A percentile compares a stretch with the other conserved stretches of the same genome.
phyloP scores from a whole-genome alignment of 2,797 vertebrate species.

The Geotrypetes seraphini region DNA sequence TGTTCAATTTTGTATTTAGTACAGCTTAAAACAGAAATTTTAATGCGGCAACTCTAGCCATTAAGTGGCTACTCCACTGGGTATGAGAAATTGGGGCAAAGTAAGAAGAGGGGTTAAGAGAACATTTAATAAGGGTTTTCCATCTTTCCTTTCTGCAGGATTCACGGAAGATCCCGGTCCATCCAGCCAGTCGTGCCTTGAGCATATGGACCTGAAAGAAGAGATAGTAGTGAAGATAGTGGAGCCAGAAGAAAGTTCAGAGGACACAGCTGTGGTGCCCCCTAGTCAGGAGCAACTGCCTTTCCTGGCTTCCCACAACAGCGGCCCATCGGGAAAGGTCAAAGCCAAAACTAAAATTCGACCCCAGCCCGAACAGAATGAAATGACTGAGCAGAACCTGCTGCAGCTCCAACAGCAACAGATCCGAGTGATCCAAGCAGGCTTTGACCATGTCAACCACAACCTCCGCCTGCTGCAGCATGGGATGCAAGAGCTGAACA shows the following conservation, averaged over 20 bases:
- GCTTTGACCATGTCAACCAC: slow-evolving; percentile 42
- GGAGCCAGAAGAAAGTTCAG: slow-evolving; percentile 42
- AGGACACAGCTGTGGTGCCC: slow-evolving; percentile 33
- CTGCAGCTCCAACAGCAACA: slow-evolving; percentile 38
- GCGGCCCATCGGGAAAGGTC: slow-evolving; percentile 30
- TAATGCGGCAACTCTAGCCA: too few relatives aligned
- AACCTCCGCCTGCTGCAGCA: slow-evolving; percentile 41
- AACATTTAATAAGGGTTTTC: background rate
- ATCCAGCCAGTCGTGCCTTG: slow-evolving; percentile 23
- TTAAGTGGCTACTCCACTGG: too few relatives aligned
- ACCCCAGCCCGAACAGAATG: slow-evolving; percentile 16
- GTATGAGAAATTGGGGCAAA: background rate
- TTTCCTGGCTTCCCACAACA: slow-evolving; percentile 13
- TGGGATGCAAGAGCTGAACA: slow-evolving; percentile 42
- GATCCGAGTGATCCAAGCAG: slow-evolving; percentile 41
- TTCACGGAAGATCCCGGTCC: slow-evolving; percentile 33
- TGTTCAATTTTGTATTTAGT: too few relatives aligned
- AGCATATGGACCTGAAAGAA: slow-evolving; percentile 38
- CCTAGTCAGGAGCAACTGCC: slow-evolving; percentile 30
- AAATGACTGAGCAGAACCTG: slow-evolving; percentile 38
- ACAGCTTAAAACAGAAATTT: too few relatives aligned
- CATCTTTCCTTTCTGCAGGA: slow-evolving; percentile 12
- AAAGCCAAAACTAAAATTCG: slow-evolving; percentile 42
- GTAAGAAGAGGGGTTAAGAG: background rate
- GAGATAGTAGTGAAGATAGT: slow-evolving; percentile 47